These are phyloP conservation scores for Psettodes erumei DNA, from an alignment of 2,113 vertebrate genomes.

Conservation along the genomic window DNA sequence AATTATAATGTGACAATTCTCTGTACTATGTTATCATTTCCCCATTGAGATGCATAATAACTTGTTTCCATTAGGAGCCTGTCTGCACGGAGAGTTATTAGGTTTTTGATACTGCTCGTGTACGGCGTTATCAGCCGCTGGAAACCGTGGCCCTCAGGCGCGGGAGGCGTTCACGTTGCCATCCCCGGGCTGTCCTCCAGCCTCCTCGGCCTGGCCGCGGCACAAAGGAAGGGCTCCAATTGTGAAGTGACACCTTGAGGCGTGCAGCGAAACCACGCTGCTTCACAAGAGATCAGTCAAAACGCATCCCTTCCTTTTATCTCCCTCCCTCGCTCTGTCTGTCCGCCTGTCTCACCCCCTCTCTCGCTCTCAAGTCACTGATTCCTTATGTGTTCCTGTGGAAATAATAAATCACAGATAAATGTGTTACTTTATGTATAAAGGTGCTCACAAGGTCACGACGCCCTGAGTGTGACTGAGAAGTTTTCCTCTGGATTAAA, in stretches of 20 bases:
- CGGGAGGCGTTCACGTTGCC: constrained; percentile 23
- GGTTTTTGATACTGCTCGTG: constrained; percentile 28
- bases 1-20: constrained; percentile 69
- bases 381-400: constrained; percentile 4
- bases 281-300: constrained; percentile 50
- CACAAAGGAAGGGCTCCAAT: constrained; percentile 65
- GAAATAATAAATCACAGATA: constrained; percentile 20
- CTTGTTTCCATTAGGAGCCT: constrained; percentile 62
- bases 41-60: constrained; percentile 62
- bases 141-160: not conserved
- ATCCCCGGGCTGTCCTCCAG: constrained; percentile 38
- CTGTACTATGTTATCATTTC: constrained; percentile 40
- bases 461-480: constrained; percentile 30
- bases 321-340: constrained; percentile 14
- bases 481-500: constrained; percentile 54
- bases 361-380: constrained; percentile 15
- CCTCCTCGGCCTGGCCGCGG: constrained; percentile 26
- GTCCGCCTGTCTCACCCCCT: constrained; percentile 24
- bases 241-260: constrained; percentile 57
- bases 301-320: constrained; percentile 30
- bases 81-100: constrained; percentile 51
- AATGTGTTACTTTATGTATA: not conserved
- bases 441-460: constrained; percentile 40
- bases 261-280: constrained; percentile 37
- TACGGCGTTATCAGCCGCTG: constrained; percentile 23